Percentiles rank a stretch among this genome's conserved stretches.
Evolutionary conservation across 2,113 vertebrate species (phyloP).

Genomic region (Noturus placidus): DNA sequence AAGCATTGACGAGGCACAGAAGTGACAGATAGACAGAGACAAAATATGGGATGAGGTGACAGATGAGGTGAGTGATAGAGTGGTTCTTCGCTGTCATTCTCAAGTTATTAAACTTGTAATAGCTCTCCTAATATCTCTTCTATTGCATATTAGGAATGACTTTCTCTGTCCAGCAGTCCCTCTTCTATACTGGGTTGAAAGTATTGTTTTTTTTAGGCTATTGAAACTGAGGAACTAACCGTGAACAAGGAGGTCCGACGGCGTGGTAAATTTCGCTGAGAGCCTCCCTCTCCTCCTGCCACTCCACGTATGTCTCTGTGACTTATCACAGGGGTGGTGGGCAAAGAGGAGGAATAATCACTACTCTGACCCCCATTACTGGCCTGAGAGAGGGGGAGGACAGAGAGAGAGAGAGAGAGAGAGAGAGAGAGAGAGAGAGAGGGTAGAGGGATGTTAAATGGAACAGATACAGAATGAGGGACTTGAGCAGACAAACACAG

Average conservation of each 20-base stretch:
- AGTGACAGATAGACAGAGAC: conserved; percentile 6
- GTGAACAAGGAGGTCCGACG: conserved; percentile 93
- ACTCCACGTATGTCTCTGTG: conserved; percentile 85
- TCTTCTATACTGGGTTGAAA: background rate
- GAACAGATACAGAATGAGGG: conserved; percentile 26
- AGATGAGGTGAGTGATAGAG: conserved; percentile 16
- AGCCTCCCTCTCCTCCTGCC: conserved; percentile 73
- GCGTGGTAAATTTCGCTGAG: conserved; percentile 81
- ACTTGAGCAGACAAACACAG: conserved; percentile 18
- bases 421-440: conserved; percentile 33
- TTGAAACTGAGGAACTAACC: conserved; percentile 69
- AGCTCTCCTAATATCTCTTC: background rate
- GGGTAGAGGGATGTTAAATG: conserved; percentile 35
- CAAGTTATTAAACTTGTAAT: background rate
- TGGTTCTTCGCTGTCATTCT: conserved; percentile 3
- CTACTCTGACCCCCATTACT: conserved; percentile 86
- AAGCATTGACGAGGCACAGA: conserved; percentile 36
- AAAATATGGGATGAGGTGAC: conserved; percentile 53
- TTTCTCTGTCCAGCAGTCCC: background rate
- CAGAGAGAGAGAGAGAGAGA: conserved; percentile 13
- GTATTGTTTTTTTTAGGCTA: background rate
- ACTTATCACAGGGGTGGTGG: conserved; percentile 89
- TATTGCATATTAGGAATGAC: background rate
- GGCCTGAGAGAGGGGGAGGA: conserved; percentile 71
- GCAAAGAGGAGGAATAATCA: conserved; percentile 88